Percentiles rank a stretch among this genome's conserved stretches.
Evolutionary conservation across 2,113 vertebrate genomes (phyloP).

Genomic region (Pomatorhinus ruficollis): DNA sequence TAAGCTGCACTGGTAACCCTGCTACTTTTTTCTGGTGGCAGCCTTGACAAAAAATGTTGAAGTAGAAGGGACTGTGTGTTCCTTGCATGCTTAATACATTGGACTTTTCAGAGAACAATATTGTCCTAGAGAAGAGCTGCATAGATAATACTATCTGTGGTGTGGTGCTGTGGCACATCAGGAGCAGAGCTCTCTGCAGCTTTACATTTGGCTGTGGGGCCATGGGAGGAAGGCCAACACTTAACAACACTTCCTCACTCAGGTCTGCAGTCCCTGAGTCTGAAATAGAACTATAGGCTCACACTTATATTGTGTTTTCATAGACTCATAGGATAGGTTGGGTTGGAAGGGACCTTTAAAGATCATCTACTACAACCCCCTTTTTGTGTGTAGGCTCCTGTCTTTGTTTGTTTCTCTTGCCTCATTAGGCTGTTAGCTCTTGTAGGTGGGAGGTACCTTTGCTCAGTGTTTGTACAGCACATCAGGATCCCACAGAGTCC

Average conservation of each 20-base stretch:
- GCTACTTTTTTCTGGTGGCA: not conserved
- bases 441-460: not conserved
- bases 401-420: not conserved
- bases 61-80: rapidly evolving
- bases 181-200: not conserved
- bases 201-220: not conserved
- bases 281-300: not conserved
- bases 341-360: not conserved
- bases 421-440: not conserved
- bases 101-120: not conserved
- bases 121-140: not conserved
- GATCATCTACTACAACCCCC: no score
- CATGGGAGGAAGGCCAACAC: not conserved
- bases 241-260: not conserved
- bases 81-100: not conserved
- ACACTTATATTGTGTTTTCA: not conserved
- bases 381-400: not conserved
- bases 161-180: not conserved
- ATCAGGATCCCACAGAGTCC: not conserved
- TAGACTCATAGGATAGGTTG: not conserved
- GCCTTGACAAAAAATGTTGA: not conserved
- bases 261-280: not conserved
- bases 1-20: not conserved
- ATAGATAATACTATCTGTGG: not conserved
- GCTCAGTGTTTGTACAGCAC: not conserved